These are phyloP conservation scores for Clarias macrocephalus DNA, from an alignment of 2,113 vertebrate species.

Conservation along the genomic window DNA sequence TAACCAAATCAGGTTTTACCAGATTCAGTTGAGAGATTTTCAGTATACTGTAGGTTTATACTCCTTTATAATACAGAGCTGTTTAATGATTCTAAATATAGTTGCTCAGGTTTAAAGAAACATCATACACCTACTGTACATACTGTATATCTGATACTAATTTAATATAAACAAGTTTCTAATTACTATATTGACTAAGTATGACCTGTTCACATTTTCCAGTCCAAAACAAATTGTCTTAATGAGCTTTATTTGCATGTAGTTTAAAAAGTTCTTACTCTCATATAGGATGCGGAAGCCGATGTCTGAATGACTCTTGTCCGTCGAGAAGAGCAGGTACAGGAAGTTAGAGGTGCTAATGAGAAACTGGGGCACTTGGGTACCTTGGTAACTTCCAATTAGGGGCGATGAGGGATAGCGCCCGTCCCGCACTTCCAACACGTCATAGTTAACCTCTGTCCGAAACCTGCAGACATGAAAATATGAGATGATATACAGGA, in stretches of 20 bases:
- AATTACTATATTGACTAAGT: not conserved
- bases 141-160: too few species aligned
- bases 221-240: not conserved
- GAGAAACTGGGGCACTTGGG: slow-evolving; percentile 98
- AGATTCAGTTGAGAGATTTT: not conserved
- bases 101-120: too few species aligned
- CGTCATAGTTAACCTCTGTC: slow-evolving; percentile 95
- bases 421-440: slow-evolving; percentile 92
- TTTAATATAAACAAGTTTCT: not conserved
- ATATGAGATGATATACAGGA: not conserved
- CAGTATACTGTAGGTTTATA: not conserved
- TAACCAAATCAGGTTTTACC: not conserved
- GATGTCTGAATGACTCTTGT: slow-evolving; percentile 96
- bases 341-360: slow-evolving; percentile 98
- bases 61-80: not conserved
- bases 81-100: too few species aligned
- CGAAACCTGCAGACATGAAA: slow-evolving; percentile 80
- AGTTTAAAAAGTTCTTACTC: slow-evolving; percentile 75
- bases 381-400: slow-evolving; percentile 95
- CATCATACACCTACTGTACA: too few species aligned
- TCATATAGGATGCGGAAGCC: slow-evolving; percentile 98
- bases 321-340: slow-evolving; percentile 92
- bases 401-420: slow-evolving; percentile 87
- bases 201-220: not conserved
- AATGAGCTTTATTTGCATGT: not conserved